Evolutionary conservation across 2,113 vertebrate species (phyloP), one percentile per base, ranked within the genome.

Genomic region (Paraplagusia blochii): DNA sequence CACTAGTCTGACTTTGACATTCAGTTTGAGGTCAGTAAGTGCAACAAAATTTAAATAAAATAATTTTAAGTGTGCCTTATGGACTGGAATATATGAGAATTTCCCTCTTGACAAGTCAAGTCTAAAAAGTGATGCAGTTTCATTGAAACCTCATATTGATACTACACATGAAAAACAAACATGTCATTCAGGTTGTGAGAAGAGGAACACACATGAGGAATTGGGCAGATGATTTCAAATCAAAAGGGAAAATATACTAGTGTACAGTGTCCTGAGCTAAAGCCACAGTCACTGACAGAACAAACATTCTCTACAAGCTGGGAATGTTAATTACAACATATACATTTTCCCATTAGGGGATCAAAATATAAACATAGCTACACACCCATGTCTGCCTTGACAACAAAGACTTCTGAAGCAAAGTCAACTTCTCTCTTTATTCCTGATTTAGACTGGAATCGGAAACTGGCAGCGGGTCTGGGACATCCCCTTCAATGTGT

Each of bases 401-500:
- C 72, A 76, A 81, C 70, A 67, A 53, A 35, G 15, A 44, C 22
- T 64, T 74, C 65, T 68, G 50, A 61, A 57, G 66, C 64, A n/a
- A 69, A 59, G 79, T 66, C 72, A 66, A 59, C 63, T 67, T 75
- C 70, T 77, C 42, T 71, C 19, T 73, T 66, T 49, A 57, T 55
- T 79, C 75, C 75, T 65, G 68, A 86, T 84, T 81, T 81, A 81
- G 81, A 73, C 75, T 61, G 72, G 65, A 48, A 46, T 66, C 46
- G 49, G 84, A 86, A 86, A 82, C 80, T 79, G 75, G 69, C 74
- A 72, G 59, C 67, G 52, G 68, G 65, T 66, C 54, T 52, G 68
- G 68, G 71, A 77, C 77, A 51, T 79, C 79, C 74, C 84, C 77
- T 73, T 77, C 47, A 69, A 64, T 77, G 79, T 66, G 6, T 47